A percentile compares a stretch with the other conserved stretches of the same genome.
Conservation (phyloP, 2,113 vertebrate species). For the Toxotes chatareus region DNA sequence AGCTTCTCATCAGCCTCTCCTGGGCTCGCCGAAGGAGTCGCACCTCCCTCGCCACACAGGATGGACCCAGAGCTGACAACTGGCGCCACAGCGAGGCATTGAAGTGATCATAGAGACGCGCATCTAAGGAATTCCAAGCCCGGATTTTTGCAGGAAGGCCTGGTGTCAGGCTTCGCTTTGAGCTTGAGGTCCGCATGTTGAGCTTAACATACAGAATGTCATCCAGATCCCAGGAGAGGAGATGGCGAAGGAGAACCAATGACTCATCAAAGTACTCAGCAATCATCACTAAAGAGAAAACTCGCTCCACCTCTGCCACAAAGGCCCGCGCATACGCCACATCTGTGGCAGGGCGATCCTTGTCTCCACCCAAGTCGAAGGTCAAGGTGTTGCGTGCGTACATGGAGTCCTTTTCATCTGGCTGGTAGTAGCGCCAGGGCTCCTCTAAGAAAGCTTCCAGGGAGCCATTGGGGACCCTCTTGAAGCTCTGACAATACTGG, state of each 20-base stretch:
- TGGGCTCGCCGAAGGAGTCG: constrained; percentile 82
- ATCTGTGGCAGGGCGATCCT: constrained; percentile 78
- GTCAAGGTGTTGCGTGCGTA: constrained; percentile 89
- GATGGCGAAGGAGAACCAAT: constrained; percentile 87
- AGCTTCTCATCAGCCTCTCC: constrained; percentile 83
- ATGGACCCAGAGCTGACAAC: constrained; percentile 80
- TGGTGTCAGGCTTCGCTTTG: constrained; percentile 81
- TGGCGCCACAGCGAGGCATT: constrained; percentile 88
- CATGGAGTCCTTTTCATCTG: constrained; percentile 86
- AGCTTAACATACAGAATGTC: constrained; percentile 90
- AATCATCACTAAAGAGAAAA: constrained; percentile 91
- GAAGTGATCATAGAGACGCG: constrained; percentile 88
- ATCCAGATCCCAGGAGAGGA: constrained; percentile 90
- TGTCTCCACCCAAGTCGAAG: constrained; percentile 89
- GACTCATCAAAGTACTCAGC: constrained; percentile 92
- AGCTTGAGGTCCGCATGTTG: constrained; percentile 87
- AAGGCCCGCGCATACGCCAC: constrained; percentile 80
- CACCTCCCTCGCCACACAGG: constrained; percentile 86
- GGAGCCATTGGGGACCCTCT: constrained; percentile 87
- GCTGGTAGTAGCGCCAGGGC: constrained; percentile 86
- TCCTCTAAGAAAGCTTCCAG: constrained; percentile 86
- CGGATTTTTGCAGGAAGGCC: constrained; percentile 81
- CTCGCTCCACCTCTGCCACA: constrained; percentile 83
- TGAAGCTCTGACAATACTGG: constrained; percentile 88
- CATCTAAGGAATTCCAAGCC: constrained; percentile 88